Conservation (phyloP, 2,113 vertebrate genomes). For the Myotis yumanensis region DNA sequence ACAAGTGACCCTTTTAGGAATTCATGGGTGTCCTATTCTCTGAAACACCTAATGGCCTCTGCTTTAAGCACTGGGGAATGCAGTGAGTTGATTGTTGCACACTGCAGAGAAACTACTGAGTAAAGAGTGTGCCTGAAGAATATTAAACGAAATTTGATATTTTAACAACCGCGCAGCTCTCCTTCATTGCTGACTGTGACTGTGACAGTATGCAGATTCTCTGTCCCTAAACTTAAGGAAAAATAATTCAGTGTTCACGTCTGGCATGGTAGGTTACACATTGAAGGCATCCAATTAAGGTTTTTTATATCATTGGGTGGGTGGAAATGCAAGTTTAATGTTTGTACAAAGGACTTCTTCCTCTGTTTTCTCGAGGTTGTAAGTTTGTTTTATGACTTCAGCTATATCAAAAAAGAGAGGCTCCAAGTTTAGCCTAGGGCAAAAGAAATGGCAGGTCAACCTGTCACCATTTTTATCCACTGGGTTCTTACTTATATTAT, state of each 20-base stretch:
- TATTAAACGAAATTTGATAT: neutral
- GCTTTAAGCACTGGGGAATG: neutral
- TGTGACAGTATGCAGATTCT: neutral
- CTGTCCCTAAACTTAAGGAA: neutral
- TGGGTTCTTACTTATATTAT: neutral
- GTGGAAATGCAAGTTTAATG: neutral
- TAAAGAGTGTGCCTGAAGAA: neutral
- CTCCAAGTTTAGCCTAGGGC: neutral
- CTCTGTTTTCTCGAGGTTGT: neutral
- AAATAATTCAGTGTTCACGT: neutral
- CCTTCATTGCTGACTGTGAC: neutral
- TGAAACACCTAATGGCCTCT: neutral
- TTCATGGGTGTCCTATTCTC: neutral
- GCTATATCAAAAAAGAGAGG: neutral
- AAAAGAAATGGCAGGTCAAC: neutral
- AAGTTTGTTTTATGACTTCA: constrained; percentile 37
- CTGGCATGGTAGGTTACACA: neutral
- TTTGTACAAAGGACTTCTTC: neutral
- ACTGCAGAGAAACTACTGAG: neutral
- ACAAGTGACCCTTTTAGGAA: neutral
- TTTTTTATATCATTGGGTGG: neutral
- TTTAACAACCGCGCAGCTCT: neutral
- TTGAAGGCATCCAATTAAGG: neutral
- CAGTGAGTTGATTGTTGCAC: neutral
- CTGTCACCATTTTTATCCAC: neutral